These are phyloP conservation scores for Acyrthosiphon pisum DNA, from an alignment of 1,140 invertebrate species.

Conservation along the genomic window DNA sequence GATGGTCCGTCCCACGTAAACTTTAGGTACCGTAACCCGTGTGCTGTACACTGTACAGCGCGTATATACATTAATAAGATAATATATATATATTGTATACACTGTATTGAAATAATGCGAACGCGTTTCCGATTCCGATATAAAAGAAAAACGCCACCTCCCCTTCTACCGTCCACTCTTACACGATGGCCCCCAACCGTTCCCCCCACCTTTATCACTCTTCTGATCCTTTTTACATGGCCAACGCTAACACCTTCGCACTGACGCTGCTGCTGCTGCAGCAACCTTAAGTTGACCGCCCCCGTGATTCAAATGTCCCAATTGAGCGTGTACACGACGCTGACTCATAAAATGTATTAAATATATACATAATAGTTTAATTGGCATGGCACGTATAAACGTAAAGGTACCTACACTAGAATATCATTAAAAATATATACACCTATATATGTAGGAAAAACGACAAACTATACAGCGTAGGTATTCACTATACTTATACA, in stretches of 20 bases:
- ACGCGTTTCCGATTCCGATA: constrained; percentile 40
- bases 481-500: not conserved
- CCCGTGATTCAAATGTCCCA: not conserved
- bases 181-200: not conserved
- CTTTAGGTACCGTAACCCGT: not conserved
- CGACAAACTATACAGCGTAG: not conserved
- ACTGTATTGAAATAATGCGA: constrained; percentile 8
- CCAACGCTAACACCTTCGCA: constrained; percentile 33
- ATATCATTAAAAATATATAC: not conserved
- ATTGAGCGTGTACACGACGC: not conserved
- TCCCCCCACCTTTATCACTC: not conserved
- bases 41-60: not conserved
- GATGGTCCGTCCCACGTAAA: not conserved
- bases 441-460: not conserved
- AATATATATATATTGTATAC: not conserved
- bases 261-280: not conserved
- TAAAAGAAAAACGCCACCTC: constrained; percentile 23
- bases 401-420: not conserved
- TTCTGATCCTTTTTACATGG: not conserved
- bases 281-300: constrained; percentile 31
- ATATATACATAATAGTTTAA: not conserved
- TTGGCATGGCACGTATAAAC: not conserved
- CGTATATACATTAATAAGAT: not conserved
- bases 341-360: constrained; percentile 1
- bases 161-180: not conserved